phyloP scores from a whole-genome alignment of 2,113 vertebrate species.

The Amia ocellicauda region DNA sequence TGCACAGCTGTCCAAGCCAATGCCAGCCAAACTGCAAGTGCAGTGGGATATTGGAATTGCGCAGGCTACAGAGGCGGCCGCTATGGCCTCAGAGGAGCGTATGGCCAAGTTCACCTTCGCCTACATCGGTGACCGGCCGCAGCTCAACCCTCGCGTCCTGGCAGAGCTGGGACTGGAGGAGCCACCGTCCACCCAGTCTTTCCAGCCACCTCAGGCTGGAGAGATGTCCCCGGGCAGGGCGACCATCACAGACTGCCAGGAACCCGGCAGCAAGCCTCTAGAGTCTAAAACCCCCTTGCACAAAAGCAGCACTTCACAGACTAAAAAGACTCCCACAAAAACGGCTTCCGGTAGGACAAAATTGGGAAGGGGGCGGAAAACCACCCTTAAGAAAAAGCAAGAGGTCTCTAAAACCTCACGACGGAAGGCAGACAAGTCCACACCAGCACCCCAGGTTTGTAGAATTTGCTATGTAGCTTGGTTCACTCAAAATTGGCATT shows the following conservation, averaged over 20 bases:
- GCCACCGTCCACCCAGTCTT: constrained; percentile 45
- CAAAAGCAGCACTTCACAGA: constrained; percentile 24
- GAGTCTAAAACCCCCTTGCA: constrained; percentile 7
- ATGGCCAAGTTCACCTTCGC: constrained; percentile 81
- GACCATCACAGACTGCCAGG: constrained; percentile 13
- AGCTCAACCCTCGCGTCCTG: constrained; percentile 76
- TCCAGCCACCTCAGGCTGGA: background rate
- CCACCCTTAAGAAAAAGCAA: constrained; percentile 61
- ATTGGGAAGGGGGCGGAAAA: constrained; percentile 49
- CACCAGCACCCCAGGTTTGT: background rate
- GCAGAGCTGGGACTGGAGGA: constrained; percentile 64
- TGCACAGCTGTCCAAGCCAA: constrained; percentile 66
- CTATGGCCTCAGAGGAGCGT: constrained; percentile 75
- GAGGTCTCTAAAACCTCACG: constrained; percentile 43
- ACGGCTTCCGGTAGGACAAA: constrained; percentile 56
- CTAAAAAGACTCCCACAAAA: constrained; percentile 43
- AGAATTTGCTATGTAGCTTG: background rate
- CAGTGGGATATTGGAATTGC: constrained; percentile 88
- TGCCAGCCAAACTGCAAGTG: constrained; percentile 77
- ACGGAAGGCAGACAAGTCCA: constrained; percentile 49
- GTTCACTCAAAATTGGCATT: constrained; percentile 4
- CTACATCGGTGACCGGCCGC: constrained; percentile 77
- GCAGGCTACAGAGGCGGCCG: constrained; percentile 79
- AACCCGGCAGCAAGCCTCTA: constrained; percentile 24
- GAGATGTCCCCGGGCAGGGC: constrained; percentile 14